These are phyloP conservation scores for Cepaea nemoralis DNA, from an alignment of 1,140 invertebrate genomes.

Conservation along the genomic window DNA sequence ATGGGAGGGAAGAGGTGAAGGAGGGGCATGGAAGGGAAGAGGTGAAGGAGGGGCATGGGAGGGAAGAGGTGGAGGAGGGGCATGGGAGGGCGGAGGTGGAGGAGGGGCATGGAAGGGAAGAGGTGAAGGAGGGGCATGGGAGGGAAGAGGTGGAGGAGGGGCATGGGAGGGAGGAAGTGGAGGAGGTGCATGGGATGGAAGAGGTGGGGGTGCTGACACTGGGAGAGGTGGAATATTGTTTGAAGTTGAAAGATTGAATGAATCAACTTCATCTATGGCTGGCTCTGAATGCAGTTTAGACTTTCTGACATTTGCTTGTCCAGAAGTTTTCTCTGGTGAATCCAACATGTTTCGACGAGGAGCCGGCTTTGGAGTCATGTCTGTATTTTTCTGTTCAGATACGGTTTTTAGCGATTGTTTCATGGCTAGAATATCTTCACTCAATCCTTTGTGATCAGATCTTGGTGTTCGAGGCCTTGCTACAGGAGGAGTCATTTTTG, in stretches of 20 bases:
- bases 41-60: too few species aligned
- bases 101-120: too few species aligned
- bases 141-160: too few species aligned
- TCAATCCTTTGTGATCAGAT: neutral
- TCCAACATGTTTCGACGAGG: conserved; percentile 6
- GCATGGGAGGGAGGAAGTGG: too few species aligned
- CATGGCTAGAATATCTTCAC: neutral
- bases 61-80: too few species aligned
- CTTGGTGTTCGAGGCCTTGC: neutral
- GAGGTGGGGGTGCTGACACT: conserved; percentile 38
- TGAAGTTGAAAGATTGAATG: neutral
- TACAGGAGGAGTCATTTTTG: neutral
- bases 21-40: too few species aligned
- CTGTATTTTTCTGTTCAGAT: neutral
- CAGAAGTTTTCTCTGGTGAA: neutral
- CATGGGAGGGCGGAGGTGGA: too few species aligned
- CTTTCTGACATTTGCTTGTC: neutral
- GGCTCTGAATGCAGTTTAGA: neutral
- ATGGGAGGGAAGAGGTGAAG: too few species aligned
- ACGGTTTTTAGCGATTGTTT: neutral
- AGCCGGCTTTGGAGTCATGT: conserved; percentile 18
- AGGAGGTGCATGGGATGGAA: too few species aligned
- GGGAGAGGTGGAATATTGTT: conserved; percentile 36
- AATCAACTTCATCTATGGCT: neutral
- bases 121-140: too few species aligned